Base-by-base conservation (phyloP, 2,888 invertebrate species). In the Latrodectus elegans region DNA sequence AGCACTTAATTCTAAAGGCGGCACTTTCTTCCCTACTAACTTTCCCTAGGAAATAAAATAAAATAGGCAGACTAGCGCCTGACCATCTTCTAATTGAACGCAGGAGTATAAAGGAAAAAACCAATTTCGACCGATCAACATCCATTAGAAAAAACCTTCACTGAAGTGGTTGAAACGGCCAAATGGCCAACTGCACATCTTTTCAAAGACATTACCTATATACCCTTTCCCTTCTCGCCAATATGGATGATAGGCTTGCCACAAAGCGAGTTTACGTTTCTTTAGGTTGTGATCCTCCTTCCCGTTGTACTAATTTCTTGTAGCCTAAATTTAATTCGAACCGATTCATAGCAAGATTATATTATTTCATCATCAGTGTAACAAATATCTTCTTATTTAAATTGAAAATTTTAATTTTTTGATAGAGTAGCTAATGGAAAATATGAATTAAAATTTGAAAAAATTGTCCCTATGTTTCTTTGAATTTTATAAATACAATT, bases 1-100 rank as follows among this genome's bases (percentile, higher is more conserved):
- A 64, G 55, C 73, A 78, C 73, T 84, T 78, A 78, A 78, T 84
- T 84, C 67, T 65, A 73, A 81, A 73, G 73, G 64, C 72, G 73
- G 73, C 49, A 49, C 70, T 79, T 22, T 79, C 60, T 71, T 52
- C 11, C 26, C 14, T 14, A 15, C 82, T 75, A 55, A 68, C 17
- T 75, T 82, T 82, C 55, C 67, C 11, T 22, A 22, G 49, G 68
- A 68, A 82, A 68, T 17, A 75, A 65, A 64, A 52, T 52, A 82
- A 67, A 67, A 77, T 51, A 49, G 60, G 77, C 17, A 11, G 22
- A 64, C 14, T 26, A 22, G 22, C 22, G 22, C 22, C 22, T 22
- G 22, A 81, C 86, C 86, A 86, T 86, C 86, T 75, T 86, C 86
- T 86, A 86, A 86, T 86, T 86, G 86, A 86, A 86, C 81, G 53